Base-by-base conservation (phyloP, 2,888 invertebrate genomes). In the Macaria notata region DNA sequence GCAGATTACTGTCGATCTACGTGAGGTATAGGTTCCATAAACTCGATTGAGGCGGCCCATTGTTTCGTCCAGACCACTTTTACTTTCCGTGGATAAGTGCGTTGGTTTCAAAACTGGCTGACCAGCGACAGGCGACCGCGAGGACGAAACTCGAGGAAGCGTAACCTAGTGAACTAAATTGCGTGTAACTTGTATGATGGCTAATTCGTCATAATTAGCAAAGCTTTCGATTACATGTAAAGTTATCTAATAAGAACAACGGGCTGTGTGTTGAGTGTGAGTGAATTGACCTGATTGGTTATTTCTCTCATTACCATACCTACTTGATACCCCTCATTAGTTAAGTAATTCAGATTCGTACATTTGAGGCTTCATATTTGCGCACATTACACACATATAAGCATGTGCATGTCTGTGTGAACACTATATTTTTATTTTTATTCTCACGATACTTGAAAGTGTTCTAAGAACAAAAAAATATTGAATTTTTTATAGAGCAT, bases 51-150 rank as follows among this genome's bases (percentile, higher is more conserved):
- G 49, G 31, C 19, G 57, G 8, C 0, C 51, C 65, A 66, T 72
- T 68, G 68, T 72, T 69, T 68, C 62, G 62, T 66, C 63, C 56
- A 52, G 65, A 42, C 63, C 68, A 75, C 77, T 76, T 77, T 76
- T 76, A 75, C 76, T 76, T 75, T 75, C 67, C 57, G 49, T 56
- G 38, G 61, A 56, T 52, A 60, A 61, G 44, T 61, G 60, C 59
- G 60, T 56, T 50, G 51, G 19, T 52, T 64, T 61, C 59, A 64
- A 64, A 63, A 63, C 46, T 31, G 19, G 9, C 44, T 58, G 56
- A 51, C 62, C 59, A 64, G 31, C 45, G 29, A 1, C 19, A 19
- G 19, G 1, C 19, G 56, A 61, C 60, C 60, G 54, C 58, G 48
- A 36, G 56, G 59, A 49, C 46, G 60, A 54, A 61, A 59, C 54